Base-by-base conservation (phyloP, 2,113 vertebrate species). In the Rhodinocichla rosea region DNA sequence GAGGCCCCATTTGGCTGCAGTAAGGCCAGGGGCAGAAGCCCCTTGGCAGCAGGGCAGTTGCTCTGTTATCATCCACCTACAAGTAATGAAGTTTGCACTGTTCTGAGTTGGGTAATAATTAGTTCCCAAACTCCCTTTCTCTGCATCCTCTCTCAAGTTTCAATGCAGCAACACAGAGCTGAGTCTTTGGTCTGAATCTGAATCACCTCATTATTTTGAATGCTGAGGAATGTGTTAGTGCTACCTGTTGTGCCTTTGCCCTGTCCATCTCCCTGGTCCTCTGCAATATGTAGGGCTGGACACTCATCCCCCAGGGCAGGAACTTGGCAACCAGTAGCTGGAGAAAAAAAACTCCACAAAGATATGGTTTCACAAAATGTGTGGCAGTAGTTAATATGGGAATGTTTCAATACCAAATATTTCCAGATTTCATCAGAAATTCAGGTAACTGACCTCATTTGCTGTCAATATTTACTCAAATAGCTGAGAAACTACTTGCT, bases 261-360 rank as follows among this genome's bases (percentile, higher is more conserved):
- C 18, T 59, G 12, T 9, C 55, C 0, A 0, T 65, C 50, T 2
- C 1, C 67, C 28, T 10, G 8, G 2, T 30, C 26, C 33, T 64
- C 16, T 23, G 33, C n/a, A 15, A 11, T 23, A 13, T 23, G 55
- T 15, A 26, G 73, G 45, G 42, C 6, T 37, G 67, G 37, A 35
- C 44, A 12, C 10, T 40, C 23, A 45, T 50, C 5, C 57, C 23
- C 1, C 11, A 9, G n/a, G 40, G 28, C 40, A 53, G 45, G n/a
- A 71, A 35, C 35, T 39, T 27, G 59, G 32, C 17, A 56, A 14
- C 20, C n/a, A 28, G 23, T 8, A 15, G 3, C 0, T 35, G 27
- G 33, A 23, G 16, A 1, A 4, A 12, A 22, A 16, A 32, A 44
- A 0, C 0, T 0, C 24, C 49, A 7, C 20, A 8, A 70, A 67